These are phyloP conservation scores for Pseudorectes ferrugineus DNA, from an alignment of 2,113 vertebrate species.

Conservation along the genomic window DNA sequence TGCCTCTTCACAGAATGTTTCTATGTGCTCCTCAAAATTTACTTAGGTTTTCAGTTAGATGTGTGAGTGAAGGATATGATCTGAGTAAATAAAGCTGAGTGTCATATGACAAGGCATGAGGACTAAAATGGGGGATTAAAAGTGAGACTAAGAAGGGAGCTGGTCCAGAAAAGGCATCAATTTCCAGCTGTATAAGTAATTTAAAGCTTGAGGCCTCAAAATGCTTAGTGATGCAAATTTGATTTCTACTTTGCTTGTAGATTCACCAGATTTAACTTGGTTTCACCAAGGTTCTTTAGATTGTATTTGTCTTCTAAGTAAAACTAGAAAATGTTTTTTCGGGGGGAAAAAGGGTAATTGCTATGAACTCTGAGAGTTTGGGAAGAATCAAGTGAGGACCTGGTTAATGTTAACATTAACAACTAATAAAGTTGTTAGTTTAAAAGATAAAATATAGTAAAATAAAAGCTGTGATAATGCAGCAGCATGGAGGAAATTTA, in stretches of 20 bases:
- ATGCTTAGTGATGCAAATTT: background rate
- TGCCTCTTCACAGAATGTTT: background rate
- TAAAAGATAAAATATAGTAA: background rate
- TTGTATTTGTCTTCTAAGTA: background rate
- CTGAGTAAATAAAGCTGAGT: conserved; percentile 18
- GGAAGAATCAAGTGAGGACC: background rate
- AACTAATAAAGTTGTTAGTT: background rate
- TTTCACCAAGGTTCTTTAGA: background rate
- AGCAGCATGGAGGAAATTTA: background rate
- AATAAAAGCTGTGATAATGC: background rate
- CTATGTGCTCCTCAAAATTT: background rate
- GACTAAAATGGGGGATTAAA: conserved; percentile 19
- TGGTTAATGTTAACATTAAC: background rate
- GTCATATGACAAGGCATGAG: conserved; percentile 1
- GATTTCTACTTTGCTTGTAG: background rate
- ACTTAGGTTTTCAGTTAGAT: background rate
- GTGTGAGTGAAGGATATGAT: background rate
- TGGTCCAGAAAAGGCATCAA: conserved; percentile 9
- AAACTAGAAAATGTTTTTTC: background rate
- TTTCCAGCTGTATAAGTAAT: conserved; percentile 1
- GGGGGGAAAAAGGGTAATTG: background rate
- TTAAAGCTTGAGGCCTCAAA: background rate
- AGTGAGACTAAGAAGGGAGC: background rate
- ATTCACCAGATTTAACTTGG: background rate
- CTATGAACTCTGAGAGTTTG: background rate